These are phyloP conservation scores for Pseudorhombus dupliciocellatus DNA, from an alignment of 2,113 vertebrate species.

Conservation along the genomic window DNA sequence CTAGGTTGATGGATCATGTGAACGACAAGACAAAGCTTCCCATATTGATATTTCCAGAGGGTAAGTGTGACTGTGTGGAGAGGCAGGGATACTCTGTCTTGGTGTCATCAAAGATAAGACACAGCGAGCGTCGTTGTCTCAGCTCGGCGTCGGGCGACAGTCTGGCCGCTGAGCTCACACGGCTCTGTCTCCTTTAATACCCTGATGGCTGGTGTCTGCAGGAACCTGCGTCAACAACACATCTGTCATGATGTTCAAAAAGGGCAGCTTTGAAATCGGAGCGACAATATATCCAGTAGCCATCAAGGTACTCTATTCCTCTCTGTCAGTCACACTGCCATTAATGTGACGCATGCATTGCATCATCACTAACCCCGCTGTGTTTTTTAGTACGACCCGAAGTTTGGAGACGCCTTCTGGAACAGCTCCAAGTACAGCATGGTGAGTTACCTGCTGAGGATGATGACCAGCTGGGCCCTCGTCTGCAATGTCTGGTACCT, in stretches of 20 bases:
- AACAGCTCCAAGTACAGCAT: conserved; percentile 96
- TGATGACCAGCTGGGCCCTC: conserved; percentile 99
- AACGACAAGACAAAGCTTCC: conserved; percentile 92
- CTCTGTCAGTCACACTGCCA: not conserved
- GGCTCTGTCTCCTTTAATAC: conserved; percentile 15
- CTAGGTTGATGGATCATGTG: conserved; percentile 91
- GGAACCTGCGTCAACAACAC: conserved; percentile 99
- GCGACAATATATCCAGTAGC: conserved; percentile 95
- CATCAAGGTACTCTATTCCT: conserved; percentile 79
- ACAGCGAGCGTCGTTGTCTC: conserved; percentile 18
- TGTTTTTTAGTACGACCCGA: conserved; percentile 89
- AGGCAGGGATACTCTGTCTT: conserved; percentile 14
- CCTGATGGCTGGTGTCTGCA: conserved; percentile 64
- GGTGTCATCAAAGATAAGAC: conserved; percentile 20
- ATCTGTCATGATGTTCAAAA: conserved; percentile 99
- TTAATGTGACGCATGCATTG: not conserved
- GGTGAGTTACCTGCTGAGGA: conserved; percentile 92
- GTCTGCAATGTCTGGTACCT: conserved; percentile 97
- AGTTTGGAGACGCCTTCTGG: conserved; percentile 98
- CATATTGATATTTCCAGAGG: conserved; percentile 89
- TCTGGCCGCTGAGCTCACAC: conserved; percentile 30
- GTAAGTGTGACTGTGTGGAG: conserved; percentile 48
- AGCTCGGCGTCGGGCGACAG: conserved; percentile 12
- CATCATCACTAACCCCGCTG: not conserved
- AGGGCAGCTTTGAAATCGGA: conserved; percentile 99